Evolutionary conservation across 2,888 invertebrate species (phyloP), one percentile per base, ranked within the genome.

Genomic region (Drosophila siamana): DNA sequence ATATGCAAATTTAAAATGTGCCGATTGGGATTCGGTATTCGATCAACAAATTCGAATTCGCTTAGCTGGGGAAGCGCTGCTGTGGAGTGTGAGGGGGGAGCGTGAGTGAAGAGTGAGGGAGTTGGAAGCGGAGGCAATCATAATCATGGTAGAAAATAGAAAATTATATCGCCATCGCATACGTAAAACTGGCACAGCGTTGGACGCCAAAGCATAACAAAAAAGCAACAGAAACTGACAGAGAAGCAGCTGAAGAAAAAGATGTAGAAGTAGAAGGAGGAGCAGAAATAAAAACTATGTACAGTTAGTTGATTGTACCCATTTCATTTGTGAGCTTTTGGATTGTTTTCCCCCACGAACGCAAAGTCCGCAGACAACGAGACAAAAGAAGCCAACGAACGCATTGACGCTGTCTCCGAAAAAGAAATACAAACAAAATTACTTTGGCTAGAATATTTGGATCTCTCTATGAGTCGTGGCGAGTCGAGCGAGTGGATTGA

Each of bases 291-390:
- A 70, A 79, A 77, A 77, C 68, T 75, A 83, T 88, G 78, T 88
- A 86, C 86, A 88, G 86, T 89, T 86, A 86, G 86, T 80, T 88
- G 86, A 86, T 86, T 86, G 88, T 86, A 78, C 86, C 86, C 86
- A 86, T 86, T 86, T 86, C 78, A 78, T 88, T 82, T 88, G 86
- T 86, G 80, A 74, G 83, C 82, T 83, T 78, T 84, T 84, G 69
- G 74, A 76, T 83, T 75, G 77, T 88, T 84, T 84, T 88, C 86
- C 78, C 83, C 84, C 70, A 72, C 69, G 64, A 72, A 68, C 57
- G 62, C 26, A 4, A 6, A 59, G 57, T 54, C 56, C 40, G 69
- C 46, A 60, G 40, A 40, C 44, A 33, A 41, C 47, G 60, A 72
- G 56, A 86, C 78, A 88, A 84, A 86, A 74, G 85, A 89, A 84